These are phyloP conservation scores for Griposia aprilina DNA, from an alignment of 2,888 invertebrate species.

Conservation along the genomic window DNA sequence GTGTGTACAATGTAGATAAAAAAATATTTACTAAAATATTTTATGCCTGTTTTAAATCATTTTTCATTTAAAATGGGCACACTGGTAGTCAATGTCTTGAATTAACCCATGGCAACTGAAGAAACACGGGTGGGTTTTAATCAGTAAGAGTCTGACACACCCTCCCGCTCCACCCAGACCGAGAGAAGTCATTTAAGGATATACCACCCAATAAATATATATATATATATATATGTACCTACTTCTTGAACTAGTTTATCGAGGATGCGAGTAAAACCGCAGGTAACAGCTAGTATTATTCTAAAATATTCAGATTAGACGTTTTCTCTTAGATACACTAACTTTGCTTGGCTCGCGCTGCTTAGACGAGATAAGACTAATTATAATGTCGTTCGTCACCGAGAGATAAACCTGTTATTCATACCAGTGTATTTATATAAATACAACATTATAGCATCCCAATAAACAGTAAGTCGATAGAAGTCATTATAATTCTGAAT, in stretches of 20 bases:
- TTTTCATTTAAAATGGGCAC: not conserved
- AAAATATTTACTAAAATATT: not conserved
- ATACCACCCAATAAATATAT: too few relatives aligned
- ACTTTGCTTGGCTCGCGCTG: slow-evolving; percentile 1
- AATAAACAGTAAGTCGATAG: not conserved
- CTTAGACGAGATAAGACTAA: slow-evolving; percentile 19
- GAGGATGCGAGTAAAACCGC: not conserved
- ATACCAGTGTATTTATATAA: not conserved
- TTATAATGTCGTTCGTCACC: not conserved
- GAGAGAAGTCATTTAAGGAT: too few relatives aligned
- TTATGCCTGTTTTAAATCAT: not conserved
- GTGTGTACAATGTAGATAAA: not conserved
- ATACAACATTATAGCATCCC: not conserved
- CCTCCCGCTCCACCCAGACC: too few relatives aligned
- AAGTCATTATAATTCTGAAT: too few relatives aligned
- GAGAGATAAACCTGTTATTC: not conserved
- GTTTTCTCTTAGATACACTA: too few relatives aligned
- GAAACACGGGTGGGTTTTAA: too few relatives aligned
- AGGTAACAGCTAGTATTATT: not conserved
- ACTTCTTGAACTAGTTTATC: not conserved
- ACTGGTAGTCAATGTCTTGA: too few relatives aligned
- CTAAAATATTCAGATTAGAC: not conserved
- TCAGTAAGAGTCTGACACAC: too few relatives aligned
- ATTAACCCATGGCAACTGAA: too few relatives aligned
- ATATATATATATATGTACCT: too few relatives aligned